These are phyloP conservation scores for Eupithecia subfuscata DNA, from an alignment of 2,888 invertebrate species.

Conservation along the genomic window DNA sequence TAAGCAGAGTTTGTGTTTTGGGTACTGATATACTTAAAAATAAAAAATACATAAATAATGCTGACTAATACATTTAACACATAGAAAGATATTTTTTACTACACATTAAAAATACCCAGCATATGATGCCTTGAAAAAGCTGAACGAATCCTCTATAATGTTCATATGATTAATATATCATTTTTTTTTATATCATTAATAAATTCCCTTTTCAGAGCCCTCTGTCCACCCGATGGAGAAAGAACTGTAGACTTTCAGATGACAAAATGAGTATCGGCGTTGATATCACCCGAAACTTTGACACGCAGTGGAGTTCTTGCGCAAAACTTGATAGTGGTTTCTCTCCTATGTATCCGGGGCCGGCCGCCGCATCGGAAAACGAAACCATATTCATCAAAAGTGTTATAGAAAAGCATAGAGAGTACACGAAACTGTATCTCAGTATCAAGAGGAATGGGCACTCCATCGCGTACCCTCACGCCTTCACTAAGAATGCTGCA, in stretches of 20 bases:
- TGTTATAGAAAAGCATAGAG: slow-evolving; percentile 77
- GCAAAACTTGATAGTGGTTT: slow-evolving; percentile 50
- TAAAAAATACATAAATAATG: no score
- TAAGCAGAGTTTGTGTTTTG: no score
- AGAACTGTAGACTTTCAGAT: slow-evolving; percentile 58
- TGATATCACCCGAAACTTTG: slow-evolving; percentile 72
- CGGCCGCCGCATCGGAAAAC: slow-evolving; percentile 84
- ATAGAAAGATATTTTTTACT: no score
- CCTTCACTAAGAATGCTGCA: slow-evolving; percentile 62
- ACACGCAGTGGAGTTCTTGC: slow-evolving; percentile 64
- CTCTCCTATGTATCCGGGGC: slow-evolving; percentile 82
- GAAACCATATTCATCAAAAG: slow-evolving; percentile 85
- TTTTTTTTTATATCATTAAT: no score
- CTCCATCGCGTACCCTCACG: slow-evolving; percentile 86
- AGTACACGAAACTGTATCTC: slow-evolving; percentile 85
- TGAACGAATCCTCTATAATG: no score
- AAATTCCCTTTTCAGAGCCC: background rate
- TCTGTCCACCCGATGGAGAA: slow-evolving; percentile 57
- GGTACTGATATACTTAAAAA: no score
- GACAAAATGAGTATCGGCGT: slow-evolving; percentile 61
- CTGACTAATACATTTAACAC: background rate
- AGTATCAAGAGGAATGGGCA: slow-evolving; percentile 89
- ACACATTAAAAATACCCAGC: no score
- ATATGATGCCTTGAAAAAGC: no score
- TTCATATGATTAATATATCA: background rate